A percentile compares a stretch with the other conserved stretches of the same genome.
Evolutionary conservation across 2,797 vertebrate genomes (phyloP).

Genomic region (Eulemur coronatus): DNA sequence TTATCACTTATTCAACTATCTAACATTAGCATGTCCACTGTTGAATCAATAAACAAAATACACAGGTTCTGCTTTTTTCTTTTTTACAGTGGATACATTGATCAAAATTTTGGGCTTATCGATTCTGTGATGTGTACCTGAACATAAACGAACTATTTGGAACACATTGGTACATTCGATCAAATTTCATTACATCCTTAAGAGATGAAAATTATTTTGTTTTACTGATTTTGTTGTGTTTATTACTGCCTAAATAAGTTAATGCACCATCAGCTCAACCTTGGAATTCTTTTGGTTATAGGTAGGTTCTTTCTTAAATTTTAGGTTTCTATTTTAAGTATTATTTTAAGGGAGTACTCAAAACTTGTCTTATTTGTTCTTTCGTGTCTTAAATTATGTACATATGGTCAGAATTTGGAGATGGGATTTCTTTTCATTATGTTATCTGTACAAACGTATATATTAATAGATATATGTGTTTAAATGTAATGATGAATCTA

Average conservation of each 20-base stretch:
- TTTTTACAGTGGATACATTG: background rate
- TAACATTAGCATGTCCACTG: background rate
- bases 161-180: background rate
- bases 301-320: background rate
- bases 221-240: constrained; percentile 8
- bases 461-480: background rate
- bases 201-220: constrained; percentile 1
- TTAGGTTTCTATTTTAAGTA: background rate
- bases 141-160: background rate
- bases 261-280: background rate
- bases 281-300: constrained; percentile 10
- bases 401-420: constrained; percentile 15
- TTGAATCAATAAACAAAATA: background rate
- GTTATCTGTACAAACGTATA: background rate
- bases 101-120: background rate
- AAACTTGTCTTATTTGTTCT: background rate
- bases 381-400: constrained; percentile 7
- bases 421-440: constrained; percentile 32
- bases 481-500: background rate
- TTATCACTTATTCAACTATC: background rate
- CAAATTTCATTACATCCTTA: background rate
- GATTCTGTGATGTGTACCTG: background rate
- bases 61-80: background rate
- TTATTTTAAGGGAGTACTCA: background rate
- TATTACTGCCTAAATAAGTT: background rate